Conservation (phyloP, 2,888 invertebrate genomes). For the Ellobium chinense region DNA sequence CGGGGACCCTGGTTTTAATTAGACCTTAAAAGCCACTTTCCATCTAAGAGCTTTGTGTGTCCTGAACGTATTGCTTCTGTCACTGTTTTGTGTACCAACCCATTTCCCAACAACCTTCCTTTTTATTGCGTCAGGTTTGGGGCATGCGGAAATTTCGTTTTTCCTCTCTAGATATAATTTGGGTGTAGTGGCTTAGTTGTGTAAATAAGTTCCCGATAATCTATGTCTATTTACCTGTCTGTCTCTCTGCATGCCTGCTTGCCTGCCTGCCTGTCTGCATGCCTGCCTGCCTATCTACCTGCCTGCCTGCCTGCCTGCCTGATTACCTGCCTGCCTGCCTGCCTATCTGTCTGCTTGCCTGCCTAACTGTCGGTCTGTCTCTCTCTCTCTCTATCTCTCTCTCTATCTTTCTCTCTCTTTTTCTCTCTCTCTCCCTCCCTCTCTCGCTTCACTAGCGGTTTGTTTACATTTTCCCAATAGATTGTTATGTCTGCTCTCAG, state of each 20-base stretch:
- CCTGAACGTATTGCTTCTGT: neutral
- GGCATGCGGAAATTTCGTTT: too few relatives aligned
- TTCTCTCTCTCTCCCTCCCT: conserved; percentile 9
- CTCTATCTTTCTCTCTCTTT: neutral
- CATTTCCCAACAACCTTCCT: too few relatives aligned
- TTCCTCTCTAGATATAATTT: too few relatives aligned
- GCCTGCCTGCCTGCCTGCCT: conserved; percentile 12
- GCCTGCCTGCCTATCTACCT: neutral
- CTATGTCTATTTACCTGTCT: conserved; percentile 21
- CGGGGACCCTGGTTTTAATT: conserved; percentile 13
- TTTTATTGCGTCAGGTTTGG: too few relatives aligned
- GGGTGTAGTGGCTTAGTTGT: too few relatives aligned
- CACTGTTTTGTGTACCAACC: too few relatives aligned
- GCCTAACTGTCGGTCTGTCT: conserved; percentile 13
- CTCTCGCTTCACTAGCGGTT: too few relatives aligned
- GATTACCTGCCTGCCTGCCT: neutral
- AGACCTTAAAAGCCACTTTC: conserved; percentile 28
- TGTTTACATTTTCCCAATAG: too few relatives aligned
- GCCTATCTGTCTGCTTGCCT: neutral
- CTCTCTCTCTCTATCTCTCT: neutral
- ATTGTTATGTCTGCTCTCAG: too few relatives aligned
- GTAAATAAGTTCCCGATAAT: neutral
- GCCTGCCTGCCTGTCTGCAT: conserved; percentile 23
- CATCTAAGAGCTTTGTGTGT: neutral
- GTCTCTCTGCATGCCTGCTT: conserved; percentile 28